Evolutionary conservation across 53 echinoderm and acorn worm genomes (phyloP).

Genomic region (Apostichopus leukothele): DNA sequence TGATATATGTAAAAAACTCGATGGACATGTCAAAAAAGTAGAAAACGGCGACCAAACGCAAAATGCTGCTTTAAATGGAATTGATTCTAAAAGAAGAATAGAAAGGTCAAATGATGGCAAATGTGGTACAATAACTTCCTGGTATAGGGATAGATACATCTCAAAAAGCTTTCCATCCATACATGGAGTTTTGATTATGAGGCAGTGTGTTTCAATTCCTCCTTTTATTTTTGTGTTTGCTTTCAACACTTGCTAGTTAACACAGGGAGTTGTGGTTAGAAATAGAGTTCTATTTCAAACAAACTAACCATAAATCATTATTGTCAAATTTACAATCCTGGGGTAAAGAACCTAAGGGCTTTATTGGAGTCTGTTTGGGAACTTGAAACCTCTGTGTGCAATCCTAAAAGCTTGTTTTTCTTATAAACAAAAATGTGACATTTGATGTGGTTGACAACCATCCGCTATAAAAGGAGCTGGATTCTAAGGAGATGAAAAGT

Average conservation of each 20-base stretch:
- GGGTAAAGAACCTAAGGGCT: background rate
- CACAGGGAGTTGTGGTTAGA: background rate
- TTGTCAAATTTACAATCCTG: background rate
- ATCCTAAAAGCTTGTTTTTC: background rate
- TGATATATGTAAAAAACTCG: no score
- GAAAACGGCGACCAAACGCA: no score
- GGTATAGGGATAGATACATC: no score
- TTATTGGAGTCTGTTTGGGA: background rate
- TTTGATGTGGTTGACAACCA: background rate
- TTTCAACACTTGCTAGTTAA: background rate
- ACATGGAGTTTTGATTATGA: no score
- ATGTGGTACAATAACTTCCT: no score
- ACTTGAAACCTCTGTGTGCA: background rate
- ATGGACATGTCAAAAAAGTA: no score
- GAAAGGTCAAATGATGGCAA: no score
- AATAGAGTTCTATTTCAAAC: background rate
- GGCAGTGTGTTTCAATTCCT: no score
- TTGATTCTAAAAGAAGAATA: no score
- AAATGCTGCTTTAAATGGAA: no score
- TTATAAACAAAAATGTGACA: background rate
- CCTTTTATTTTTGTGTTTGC: background rate
- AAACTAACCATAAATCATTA: background rate
- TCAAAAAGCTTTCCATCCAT: no score
- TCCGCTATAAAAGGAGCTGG: background rate
- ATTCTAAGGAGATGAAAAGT: background rate